Conservation (phyloP, 2,113 vertebrate genomes). For the Malurus elegans region DNA sequence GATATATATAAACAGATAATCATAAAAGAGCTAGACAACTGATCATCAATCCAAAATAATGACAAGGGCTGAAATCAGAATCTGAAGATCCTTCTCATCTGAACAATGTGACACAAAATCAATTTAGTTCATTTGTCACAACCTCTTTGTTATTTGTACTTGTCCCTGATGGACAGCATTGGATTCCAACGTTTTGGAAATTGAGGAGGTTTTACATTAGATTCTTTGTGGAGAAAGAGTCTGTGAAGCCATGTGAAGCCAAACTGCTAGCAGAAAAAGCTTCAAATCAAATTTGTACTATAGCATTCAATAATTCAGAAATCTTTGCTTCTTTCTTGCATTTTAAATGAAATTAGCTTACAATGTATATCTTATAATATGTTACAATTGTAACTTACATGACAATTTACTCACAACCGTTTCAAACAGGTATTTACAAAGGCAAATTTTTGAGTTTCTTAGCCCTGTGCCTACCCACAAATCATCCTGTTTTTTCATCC, state of each 20-base stretch:
- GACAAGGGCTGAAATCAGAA: not conserved
- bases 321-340: no score
- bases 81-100: not conserved
- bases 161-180: not conserved
- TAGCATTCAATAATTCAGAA: no score
- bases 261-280: not conserved
- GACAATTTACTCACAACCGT: not conserved
- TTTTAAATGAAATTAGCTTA: no score
- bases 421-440: not conserved
- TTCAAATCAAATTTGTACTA: not conserved
- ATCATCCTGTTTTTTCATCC: not conserved
- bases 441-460: not conserved
- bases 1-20: not conserved
- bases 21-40: not conserved
- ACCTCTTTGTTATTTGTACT: not conserved
- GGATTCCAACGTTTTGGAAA: not conserved
- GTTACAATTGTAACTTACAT: no score
- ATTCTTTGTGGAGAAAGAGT: not conserved
- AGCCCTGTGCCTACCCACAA: not conserved
- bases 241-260: not conserved
- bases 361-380: no score
- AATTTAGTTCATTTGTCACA: not conserved
- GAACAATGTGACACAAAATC: not conserved
- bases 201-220: not conserved
- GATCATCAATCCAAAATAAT: not conserved